Evolutionary conservation across 2,888 invertebrate species (phyloP).

Genomic region (Vanessa cardui): DNA sequence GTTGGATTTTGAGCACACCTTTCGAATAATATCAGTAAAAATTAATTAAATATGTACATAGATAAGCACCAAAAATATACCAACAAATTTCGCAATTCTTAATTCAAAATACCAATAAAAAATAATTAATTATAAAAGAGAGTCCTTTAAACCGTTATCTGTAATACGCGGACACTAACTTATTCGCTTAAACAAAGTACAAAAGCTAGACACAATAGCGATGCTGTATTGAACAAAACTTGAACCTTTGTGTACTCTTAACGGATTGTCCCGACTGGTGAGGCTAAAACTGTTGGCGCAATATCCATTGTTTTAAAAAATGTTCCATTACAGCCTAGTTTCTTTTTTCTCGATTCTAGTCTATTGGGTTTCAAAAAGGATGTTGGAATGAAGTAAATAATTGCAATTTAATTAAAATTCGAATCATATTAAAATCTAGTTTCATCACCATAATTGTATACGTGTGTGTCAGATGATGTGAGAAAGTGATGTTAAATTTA

Average conservation of each 20-base stretch:
- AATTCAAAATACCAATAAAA: not conserved
- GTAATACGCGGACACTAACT: slow-evolving; percentile 47
- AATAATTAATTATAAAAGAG: not conserved
- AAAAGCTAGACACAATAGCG: slow-evolving; percentile 48
- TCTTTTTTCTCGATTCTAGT: not conserved
- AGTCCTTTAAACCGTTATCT: slow-evolving; percentile 33
- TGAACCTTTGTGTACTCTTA: slow-evolving; percentile 46
- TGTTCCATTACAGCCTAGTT: slow-evolving; percentile 1
- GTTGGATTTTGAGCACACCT: too few species aligned
- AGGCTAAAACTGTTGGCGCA: slow-evolving; percentile 39
- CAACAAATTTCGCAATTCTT: too few species aligned
- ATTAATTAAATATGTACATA: too few species aligned
- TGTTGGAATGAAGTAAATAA: not conserved
- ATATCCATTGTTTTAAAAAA: slow-evolving; percentile 24
- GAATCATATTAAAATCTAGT: too few species aligned
- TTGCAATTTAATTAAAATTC: too few species aligned
- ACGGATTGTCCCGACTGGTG: slow-evolving; percentile 46
- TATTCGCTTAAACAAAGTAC: slow-evolving; percentile 48
- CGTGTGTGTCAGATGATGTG: too few species aligned
- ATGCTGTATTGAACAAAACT: slow-evolving; percentile 47
- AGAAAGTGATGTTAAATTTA: too few species aligned
- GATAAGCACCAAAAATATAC: too few species aligned
- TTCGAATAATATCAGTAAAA: too few species aligned
- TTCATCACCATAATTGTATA: too few species aligned
- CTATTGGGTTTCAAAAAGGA: not conserved